Conservation (phyloP, 2,888 invertebrate species). For the Noctua fimbriata region DNA sequence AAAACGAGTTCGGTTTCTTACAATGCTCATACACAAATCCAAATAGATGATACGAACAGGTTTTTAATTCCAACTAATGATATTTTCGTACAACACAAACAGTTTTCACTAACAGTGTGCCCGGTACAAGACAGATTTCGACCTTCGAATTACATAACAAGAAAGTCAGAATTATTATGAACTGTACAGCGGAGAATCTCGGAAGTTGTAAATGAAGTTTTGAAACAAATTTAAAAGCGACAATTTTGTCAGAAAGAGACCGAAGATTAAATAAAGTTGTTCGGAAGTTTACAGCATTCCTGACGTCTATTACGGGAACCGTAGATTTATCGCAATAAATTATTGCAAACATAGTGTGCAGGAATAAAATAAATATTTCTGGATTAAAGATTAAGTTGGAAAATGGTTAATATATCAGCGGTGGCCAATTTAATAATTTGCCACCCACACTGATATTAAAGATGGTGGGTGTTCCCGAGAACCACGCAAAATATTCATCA, state of each 20-base stretch:
- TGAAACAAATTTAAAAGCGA: conserved; percentile 67
- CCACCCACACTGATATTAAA: conserved; percentile 63
- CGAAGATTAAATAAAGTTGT: conserved; percentile 63
- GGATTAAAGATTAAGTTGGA: conserved; percentile 47
- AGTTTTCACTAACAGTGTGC: conserved; percentile 2
- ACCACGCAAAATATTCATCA: conserved; percentile 67
- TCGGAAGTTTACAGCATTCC: conserved; percentile 64
- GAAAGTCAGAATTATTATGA: conserved; percentile 62
- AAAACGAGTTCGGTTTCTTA: conserved; percentile 49
- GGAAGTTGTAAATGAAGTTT: conserved; percentile 62
- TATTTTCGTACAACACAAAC: conserved; percentile 14
- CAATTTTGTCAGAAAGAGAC: conserved; percentile 64
- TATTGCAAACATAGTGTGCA: conserved; percentile 50
- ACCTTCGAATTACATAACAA: conserved; percentile 54
- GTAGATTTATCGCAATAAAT: conserved; percentile 60
- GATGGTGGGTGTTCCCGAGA: conserved; percentile 64
- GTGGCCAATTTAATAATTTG: conserved; percentile 57
- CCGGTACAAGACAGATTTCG: conserved; percentile 34
- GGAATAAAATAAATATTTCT: conserved; percentile 55
- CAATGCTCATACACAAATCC: conserved; percentile 20
- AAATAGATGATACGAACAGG: conserved; percentile 2
- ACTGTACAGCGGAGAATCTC: conserved; percentile 57
- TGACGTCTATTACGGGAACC: conserved; percentile 62
- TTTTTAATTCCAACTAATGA: conserved; percentile 7
- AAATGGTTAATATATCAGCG: conserved; percentile 53